phyloP scores from a whole-genome alignment of 2,113 vertebrate genomes.

The Ellobius talpinus region DNA sequence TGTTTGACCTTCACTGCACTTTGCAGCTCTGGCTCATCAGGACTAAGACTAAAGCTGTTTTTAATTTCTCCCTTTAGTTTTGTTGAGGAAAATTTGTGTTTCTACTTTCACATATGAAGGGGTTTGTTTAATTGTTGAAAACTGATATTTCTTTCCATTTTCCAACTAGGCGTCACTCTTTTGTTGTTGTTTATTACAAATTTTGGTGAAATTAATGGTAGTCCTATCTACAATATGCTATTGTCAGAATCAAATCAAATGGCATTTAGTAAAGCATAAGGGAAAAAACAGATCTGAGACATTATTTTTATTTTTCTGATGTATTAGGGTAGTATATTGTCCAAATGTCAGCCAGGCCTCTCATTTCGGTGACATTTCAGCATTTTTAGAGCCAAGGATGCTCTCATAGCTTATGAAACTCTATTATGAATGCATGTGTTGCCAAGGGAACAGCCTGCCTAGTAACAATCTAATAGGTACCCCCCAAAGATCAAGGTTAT shows the following conservation, averaged over 20 bases:
- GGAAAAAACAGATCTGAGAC: not conserved
- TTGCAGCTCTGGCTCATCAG: not conserved
- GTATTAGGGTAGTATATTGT: constrained; percentile 13
- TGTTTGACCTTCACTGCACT: not conserved
- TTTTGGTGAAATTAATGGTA: not conserved
- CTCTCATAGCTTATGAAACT: constrained; percentile 24
- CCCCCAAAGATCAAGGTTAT: constrained; percentile 58
- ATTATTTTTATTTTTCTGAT: constrained; percentile 36
- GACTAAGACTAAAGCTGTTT: not conserved
- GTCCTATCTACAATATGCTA: not conserved
- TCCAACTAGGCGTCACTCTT: not conserved
- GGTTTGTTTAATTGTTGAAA: not conserved
- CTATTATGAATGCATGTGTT: constrained; percentile 46
- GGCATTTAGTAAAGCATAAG: not conserved
- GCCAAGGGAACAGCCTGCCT: constrained; percentile 62
- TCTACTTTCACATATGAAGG: constrained; percentile 13
- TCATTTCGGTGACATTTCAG: constrained; percentile 39
- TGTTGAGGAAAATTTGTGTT: constrained; percentile 6
- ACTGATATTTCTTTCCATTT: not conserved
- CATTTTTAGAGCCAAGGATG: constrained; percentile 58
- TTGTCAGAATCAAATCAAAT: constrained; percentile 38
- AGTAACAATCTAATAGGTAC: constrained; percentile 55
- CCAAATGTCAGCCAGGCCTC: constrained; percentile 40
- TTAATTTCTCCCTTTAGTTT: not conserved
- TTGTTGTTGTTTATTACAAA: not conserved